Evolutionary conservation across 2,113 vertebrate genomes (phyloP).

Genomic region (Mola mola): DNA sequence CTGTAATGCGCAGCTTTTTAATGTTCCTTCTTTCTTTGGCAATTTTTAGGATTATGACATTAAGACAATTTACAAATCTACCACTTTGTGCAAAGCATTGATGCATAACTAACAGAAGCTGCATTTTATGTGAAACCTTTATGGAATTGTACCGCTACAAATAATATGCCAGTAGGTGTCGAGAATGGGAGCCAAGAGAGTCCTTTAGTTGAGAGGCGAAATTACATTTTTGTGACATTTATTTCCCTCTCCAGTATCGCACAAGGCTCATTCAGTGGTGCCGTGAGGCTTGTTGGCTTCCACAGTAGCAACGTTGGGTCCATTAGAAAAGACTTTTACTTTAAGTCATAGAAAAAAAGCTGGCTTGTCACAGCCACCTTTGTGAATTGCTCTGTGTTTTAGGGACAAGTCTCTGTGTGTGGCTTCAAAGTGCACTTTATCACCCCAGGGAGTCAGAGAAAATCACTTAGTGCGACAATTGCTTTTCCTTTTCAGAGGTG

Average conservation of each 20-base stretch:
- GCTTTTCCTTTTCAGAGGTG: slow-evolving; percentile 51
- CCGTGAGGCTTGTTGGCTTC: slow-evolving; percentile 77
- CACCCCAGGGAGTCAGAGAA: slow-evolving; percentile 60
- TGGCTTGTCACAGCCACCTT: slow-evolving; percentile 57
- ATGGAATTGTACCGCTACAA: slow-evolving; percentile 48
- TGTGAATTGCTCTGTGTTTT: slow-evolving; percentile 72
- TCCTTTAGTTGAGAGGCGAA: slow-evolving; percentile 71
- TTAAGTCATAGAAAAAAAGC: slow-evolving; percentile 59
- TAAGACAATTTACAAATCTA: no score
- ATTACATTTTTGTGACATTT: slow-evolving; percentile 81
- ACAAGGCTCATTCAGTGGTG: slow-evolving; percentile 68
- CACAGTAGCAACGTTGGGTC: slow-evolving; percentile 57
- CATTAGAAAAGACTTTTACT: slow-evolving; percentile 78
- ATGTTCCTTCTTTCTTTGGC: no score
- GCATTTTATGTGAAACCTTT: slow-evolving; percentile 51
- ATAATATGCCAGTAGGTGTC: slow-evolving; percentile 57
- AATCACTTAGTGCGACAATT: slow-evolving; percentile 66
- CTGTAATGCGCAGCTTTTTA: no score
- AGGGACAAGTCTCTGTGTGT: slow-evolving; percentile 62
- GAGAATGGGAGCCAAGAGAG: slow-evolving; percentile 68
- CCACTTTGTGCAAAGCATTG: slow-evolving; percentile 18
- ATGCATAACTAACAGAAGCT: slow-evolving; percentile 42
- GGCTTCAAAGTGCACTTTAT: slow-evolving; percentile 71
- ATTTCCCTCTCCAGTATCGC: slow-evolving; percentile 67
- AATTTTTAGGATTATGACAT: no score